These are phyloP conservation scores for Nycticorax nycticorax DNA, from an alignment of 2,113 vertebrate species.

Conservation along the genomic window DNA sequence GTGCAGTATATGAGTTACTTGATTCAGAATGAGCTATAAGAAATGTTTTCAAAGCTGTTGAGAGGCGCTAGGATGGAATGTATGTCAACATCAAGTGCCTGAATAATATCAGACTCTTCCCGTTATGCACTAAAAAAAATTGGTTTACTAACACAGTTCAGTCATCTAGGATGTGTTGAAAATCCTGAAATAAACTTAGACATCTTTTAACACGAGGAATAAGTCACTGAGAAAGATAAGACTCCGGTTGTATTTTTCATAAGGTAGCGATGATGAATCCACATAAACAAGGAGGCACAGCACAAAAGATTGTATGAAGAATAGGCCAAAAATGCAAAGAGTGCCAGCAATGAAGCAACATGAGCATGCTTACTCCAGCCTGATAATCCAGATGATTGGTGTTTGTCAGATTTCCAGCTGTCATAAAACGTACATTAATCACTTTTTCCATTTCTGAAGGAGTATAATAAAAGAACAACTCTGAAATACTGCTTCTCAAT, in stretches of 20 bases:
- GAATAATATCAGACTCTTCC: slow-evolving; percentile 6
- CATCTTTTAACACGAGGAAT: background rate
- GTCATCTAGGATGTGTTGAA: background rate
- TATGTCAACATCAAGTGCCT: slow-evolving; percentile 60
- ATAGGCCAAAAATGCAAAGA: background rate
- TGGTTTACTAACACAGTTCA: background rate
- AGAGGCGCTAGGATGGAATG: slow-evolving; percentile 54
- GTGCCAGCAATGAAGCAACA: background rate
- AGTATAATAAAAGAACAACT: background rate
- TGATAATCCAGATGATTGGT: background rate
- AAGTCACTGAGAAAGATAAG: background rate
- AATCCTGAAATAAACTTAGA: background rate
- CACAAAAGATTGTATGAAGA: background rate
- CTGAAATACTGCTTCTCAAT: background rate
- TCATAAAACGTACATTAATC: background rate
- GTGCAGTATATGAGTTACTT: background rate
- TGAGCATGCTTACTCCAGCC: background rate
- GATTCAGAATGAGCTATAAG: background rate
- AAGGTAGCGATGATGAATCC: background rate
- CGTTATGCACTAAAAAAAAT: background rate
- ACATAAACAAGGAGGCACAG: background rate
- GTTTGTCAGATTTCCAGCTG: background rate
- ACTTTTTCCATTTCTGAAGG: background rate
- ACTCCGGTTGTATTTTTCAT: background rate
- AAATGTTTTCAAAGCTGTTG: background rate